Percentiles rank a stretch among this genome's conserved stretches.
phyloP scores from a whole-genome alignment of 2,888 invertebrate genomes.

The Rhagophthalmus giganteus region DNA sequence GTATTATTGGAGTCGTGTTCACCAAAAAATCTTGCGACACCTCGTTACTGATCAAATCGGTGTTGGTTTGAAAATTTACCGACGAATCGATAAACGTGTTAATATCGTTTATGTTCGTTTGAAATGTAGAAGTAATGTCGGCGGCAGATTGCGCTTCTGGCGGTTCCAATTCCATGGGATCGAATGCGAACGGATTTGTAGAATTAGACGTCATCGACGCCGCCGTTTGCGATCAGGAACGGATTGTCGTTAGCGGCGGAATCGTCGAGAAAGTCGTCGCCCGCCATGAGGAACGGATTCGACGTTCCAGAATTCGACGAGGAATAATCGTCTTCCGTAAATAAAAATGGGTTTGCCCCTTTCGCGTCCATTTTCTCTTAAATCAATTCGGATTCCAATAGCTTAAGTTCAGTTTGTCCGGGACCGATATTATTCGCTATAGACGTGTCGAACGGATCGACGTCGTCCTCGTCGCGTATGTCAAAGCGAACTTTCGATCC shows the following conservation, averaged over 20 bases:
- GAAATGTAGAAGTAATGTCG: constrained; percentile 15
- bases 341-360: constrained; percentile 78
- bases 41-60: constrained; percentile 23
- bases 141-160: constrained; percentile 42
- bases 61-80: too few species aligned
- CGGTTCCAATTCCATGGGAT: constrained; percentile 52
- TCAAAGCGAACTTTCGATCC: constrained; percentile 49
- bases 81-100: constrained; percentile 23
- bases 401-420: constrained; percentile 75
- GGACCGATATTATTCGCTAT: constrained; percentile 74
- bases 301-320: constrained; percentile 60
- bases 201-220: constrained; percentile 49
- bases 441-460: constrained; percentile 85
- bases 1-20: constrained; percentile 29
- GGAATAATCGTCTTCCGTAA: constrained; percentile 68
- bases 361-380: constrained; percentile 52
- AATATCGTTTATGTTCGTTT: constrained; percentile 6
- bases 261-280: constrained; percentile 45
- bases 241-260: constrained; percentile 65
- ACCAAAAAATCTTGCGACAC: constrained; percentile 52
- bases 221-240: constrained; percentile 62
- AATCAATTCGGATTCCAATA: constrained; percentile 76
- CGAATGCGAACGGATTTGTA: constrained; percentile 70
- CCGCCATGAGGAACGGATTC: constrained; percentile 71
- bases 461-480: constrained; percentile 59